These are phyloP conservation scores for Erythrocebus patas DNA, from an alignment of 2,113 vertebrate genomes.

Conservation along the genomic window DNA sequence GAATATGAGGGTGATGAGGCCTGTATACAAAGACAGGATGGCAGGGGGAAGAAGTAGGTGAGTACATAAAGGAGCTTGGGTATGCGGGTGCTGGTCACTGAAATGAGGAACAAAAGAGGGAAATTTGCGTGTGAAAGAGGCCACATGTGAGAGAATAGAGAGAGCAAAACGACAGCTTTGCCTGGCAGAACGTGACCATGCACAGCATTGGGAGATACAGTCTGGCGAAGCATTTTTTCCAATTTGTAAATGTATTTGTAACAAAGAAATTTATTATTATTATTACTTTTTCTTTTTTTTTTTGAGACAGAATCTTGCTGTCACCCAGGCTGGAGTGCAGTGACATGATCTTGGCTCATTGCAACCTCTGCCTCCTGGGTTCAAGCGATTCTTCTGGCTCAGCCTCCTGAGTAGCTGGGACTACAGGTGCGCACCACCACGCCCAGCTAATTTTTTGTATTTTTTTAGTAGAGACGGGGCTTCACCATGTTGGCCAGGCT, in stretches of 20 bases:
- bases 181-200: not conserved
- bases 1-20: not conserved
- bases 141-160: not conserved
- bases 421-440: no score
- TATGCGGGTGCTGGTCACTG: no score
- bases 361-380: no score
- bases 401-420: no score
- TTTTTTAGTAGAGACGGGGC: no score
- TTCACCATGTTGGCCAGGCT: no score
- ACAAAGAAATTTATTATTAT: not conserved
- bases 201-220: not conserved
- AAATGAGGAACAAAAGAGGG: conserved; percentile 4
- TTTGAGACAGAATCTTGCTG: no score
- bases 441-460: no score
- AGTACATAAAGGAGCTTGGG: not conserved
- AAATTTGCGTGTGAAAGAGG: not conserved
- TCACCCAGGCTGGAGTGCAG: no score
- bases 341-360: no score
- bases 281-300: no score
- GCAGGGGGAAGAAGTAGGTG: not conserved
- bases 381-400: no score
- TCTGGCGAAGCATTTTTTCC: not conserved
- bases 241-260: conserved; percentile 33
- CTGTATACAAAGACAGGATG: not conserved
- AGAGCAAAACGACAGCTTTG: not conserved